Conservation (phyloP, 2,888 invertebrate genomes). For the Panopea generosa region DNA sequence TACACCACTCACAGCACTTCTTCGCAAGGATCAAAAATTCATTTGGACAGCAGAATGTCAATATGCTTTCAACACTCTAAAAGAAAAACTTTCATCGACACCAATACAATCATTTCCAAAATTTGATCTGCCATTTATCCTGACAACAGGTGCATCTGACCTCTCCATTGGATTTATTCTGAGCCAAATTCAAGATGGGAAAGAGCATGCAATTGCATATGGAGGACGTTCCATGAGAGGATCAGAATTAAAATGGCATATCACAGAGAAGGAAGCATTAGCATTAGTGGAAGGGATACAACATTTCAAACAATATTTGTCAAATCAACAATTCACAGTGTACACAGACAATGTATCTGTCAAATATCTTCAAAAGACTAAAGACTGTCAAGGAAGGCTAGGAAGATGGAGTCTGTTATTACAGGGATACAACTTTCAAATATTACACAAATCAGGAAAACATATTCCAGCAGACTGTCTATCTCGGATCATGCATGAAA, state of each 20-base stretch:
- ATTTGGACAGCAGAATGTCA: conserved; percentile 51
- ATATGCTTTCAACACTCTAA: conserved; percentile 40
- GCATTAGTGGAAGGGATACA: conserved; percentile 59
- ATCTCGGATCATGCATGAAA: conserved; percentile 18
- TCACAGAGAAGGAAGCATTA: conserved; percentile 57
- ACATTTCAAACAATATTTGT: conserved; percentile 44
- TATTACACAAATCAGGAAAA: conserved; percentile 17
- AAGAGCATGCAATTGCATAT: conserved; percentile 44
- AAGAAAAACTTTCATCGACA: conserved; percentile 22
- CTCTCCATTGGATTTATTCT: conserved; percentile 49
- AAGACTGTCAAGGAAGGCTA: conserved; percentile 36
- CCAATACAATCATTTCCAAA: conserved; percentile 49
- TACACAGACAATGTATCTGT: conserved; percentile 59
- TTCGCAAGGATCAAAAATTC: conserved; percentile 49
- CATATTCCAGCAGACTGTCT: conserved; percentile 51
- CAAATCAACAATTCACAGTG: conserved; percentile 43
- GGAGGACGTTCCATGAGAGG: conserved; percentile 44
- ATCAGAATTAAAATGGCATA: conserved; percentile 45
- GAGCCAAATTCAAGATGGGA: conserved; percentile 21
- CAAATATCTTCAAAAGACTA: conserved; percentile 48
- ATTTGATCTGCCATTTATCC: conserved; percentile 40
- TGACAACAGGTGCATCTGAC: conserved; percentile 45
- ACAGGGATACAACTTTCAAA: conserved; percentile 25
- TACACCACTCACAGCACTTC: conserved; percentile 39
- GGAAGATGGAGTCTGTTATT: conserved; percentile 38